These are phyloP conservation scores for Samia ricini DNA, from an alignment of 1,140 invertebrate species.

Conservation along the genomic window DNA sequence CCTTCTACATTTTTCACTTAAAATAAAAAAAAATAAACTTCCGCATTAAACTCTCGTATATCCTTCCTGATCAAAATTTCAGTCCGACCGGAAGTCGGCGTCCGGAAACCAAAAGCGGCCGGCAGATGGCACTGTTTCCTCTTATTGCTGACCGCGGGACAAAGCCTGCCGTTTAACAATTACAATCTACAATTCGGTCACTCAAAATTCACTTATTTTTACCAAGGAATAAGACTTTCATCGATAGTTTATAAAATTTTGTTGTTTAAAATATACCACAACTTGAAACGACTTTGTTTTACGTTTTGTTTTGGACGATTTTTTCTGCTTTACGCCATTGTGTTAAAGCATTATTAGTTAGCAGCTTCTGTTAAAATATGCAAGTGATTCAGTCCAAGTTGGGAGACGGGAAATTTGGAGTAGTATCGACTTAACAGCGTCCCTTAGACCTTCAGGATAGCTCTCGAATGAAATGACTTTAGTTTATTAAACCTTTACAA, in stretches of 20 bases:
- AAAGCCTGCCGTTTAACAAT: conserved; percentile 1
- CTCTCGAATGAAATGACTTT: not conserved
- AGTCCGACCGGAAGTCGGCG: conserved; percentile 43
- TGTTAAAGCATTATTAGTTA: not conserved
- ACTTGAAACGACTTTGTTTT: conserved; percentile 1
- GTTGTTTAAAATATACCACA: conserved; percentile 1
- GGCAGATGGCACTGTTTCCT: conserved; percentile 60
- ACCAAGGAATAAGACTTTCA: not conserved
- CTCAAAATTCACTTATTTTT: not conserved
- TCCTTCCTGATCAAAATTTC: conserved; percentile 53
- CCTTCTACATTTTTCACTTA: not conserved
- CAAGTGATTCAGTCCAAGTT: not conserved
- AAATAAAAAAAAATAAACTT: conserved; percentile 6
- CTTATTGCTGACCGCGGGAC: conserved; percentile 64
- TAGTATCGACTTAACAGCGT: not conserved
- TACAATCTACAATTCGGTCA: not conserved
- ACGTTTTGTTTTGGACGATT: not conserved
- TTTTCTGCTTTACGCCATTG: not conserved
- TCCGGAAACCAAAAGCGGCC: conserved; percentile 45
- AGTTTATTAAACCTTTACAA: not conserved
- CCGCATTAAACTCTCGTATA: not conserved
- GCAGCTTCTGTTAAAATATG: not conserved
- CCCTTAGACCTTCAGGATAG: not conserved
- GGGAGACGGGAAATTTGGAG: conserved; percentile 1
- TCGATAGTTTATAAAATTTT: not conserved